Conservation (phyloP, 2,888 invertebrate genomes). For the Catocala fraxini region DNA sequence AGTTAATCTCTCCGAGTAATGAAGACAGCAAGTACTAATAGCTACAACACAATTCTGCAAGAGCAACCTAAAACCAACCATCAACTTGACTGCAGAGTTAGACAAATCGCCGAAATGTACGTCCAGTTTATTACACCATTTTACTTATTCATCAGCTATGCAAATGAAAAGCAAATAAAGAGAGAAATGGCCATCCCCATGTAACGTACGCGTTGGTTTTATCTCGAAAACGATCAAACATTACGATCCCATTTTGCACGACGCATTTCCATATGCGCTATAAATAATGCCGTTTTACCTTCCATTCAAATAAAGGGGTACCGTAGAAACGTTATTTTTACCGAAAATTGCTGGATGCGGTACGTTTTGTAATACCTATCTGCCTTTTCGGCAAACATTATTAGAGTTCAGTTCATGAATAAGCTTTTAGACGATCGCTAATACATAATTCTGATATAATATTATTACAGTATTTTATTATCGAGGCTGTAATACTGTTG, state of each 20-base stretch:
- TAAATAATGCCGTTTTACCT: constrained; percentile 72
- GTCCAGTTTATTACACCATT: constrained; percentile 61
- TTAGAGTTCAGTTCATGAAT: not conserved
- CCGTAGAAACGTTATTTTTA: constrained; percentile 41
- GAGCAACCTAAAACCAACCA: constrained; percentile 19
- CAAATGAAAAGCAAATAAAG: constrained; percentile 79
- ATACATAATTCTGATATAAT: too few species aligned
- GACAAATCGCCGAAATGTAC: constrained; percentile 42
- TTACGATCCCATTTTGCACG: constrained; percentile 75
- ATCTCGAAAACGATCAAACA: constrained; percentile 78
- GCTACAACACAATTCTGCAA: not conserved
- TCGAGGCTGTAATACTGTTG: too few species aligned
- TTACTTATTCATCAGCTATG: constrained; percentile 73
- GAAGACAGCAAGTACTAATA: not conserved
- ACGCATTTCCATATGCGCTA: constrained; percentile 73
- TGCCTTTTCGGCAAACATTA: constrained; percentile 5
- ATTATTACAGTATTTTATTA: too few species aligned
- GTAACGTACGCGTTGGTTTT: constrained; percentile 66
- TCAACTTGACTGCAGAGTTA: constrained; percentile 34
- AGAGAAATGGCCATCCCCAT: constrained; percentile 65
- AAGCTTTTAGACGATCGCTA: too few species aligned
- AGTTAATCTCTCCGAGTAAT: too few species aligned
- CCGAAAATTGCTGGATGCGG: constrained; percentile 48
- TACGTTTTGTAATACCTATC: constrained; percentile 18
- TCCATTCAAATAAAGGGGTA: constrained; percentile 62